Evolutionary conservation across 2,797 vertebrate species (phyloP), one percentile per base, ranked within the genome.

Genomic region (Gambelia wislizenii): DNA sequence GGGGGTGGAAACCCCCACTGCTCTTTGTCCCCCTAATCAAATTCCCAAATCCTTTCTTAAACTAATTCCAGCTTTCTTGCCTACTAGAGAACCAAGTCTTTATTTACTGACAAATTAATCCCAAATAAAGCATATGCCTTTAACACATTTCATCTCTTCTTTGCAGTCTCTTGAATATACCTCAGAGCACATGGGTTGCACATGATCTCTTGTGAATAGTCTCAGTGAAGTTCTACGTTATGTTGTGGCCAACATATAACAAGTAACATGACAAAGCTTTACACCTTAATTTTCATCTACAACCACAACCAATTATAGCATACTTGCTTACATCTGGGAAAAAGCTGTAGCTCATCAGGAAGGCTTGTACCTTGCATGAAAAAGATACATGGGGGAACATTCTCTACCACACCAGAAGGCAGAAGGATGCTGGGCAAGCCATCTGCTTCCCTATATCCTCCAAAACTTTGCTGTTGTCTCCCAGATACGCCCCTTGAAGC

Each of bases 1-100:
- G 27, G 2, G 3, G 10, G 14, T 4, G 4, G 18, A 20, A 56
- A 56, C 16, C 4, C 39, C 44, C 85, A 56, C 25, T 67, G 44
- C 20, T 39, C 52, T 85, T 56, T 56, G 52, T 70, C 42, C 47
- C 47, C 47, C 49, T 44, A 83, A 84, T 89, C 87, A 47, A 84
- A 69, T 70, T 70, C 67, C 84, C 9, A 74, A 75, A 64, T 70
- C 44, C 42, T 10, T 52, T 89, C 30, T 85, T 54, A 81, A 52
- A 1, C 75, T 75, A 27, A 81, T 67, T 47, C 69, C 54, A 64
- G 3, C 44, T 86, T 85, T 27, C 84, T 47, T 42, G 75, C 52
- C 2, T 18, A 42, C 88, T 36, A 76, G 44, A 83, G 69, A 64
- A 64, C 52, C 4, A 75, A 75, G 69, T 7, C 25, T 61, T 52